phyloP scores from a whole-genome alignment of 2,797 vertebrate species.

The Decapterus maruadsi region DNA sequence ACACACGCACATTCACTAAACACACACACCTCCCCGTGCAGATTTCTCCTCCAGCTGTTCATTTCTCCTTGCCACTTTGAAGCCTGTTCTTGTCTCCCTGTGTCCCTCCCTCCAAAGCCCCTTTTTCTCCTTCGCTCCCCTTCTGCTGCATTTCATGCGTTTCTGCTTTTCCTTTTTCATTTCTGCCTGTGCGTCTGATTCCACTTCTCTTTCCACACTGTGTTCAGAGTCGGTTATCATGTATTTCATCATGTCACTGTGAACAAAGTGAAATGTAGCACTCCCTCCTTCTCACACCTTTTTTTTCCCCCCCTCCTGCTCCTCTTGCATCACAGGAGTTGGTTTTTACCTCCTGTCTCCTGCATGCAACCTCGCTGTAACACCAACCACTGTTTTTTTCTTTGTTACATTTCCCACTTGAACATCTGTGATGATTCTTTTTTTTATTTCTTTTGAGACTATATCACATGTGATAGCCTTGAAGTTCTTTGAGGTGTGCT shows the following conservation, averaged over 20 bases:
- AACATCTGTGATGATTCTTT: slow-evolving; percentile 24
- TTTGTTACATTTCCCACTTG: slow-evolving; percentile 38
- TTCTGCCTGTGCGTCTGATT: slow-evolving; percentile 52
- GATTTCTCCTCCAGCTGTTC: slow-evolving; percentile 84
- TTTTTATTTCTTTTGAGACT: slow-evolving; percentile 1
- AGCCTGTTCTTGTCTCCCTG: slow-evolving; percentile 72
- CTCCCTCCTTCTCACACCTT: slow-evolving; percentile 50
- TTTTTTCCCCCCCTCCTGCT: slow-evolving; percentile 37
- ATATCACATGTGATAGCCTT: slow-evolving; percentile 32
- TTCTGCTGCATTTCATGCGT: slow-evolving; percentile 72
- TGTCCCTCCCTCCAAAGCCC: slow-evolving; percentile 75
- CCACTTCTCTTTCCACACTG: slow-evolving; percentile 41
- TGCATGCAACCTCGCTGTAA: slow-evolving; percentile 74
- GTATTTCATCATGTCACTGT: slow-evolving; percentile 77
- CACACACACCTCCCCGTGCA: slow-evolving; percentile 59
- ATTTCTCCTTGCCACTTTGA: slow-evolving; percentile 80
- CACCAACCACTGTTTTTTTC: slow-evolving; percentile 37
- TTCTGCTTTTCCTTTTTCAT: slow-evolving; percentile 62
- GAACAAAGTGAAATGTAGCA: slow-evolving; percentile 75
- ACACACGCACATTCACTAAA: slow-evolving; percentile 17
- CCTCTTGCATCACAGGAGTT: slow-evolving; percentile 75
- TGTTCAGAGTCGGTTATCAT: slow-evolving; percentile 66
- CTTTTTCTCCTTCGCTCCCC: slow-evolving; percentile 63
- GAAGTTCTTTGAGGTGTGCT: slow-evolving; percentile 39
- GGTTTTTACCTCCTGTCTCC: slow-evolving; percentile 54